Base-by-base conservation (phyloP, 2,888 invertebrate species). In the Arenicola marina region DNA sequence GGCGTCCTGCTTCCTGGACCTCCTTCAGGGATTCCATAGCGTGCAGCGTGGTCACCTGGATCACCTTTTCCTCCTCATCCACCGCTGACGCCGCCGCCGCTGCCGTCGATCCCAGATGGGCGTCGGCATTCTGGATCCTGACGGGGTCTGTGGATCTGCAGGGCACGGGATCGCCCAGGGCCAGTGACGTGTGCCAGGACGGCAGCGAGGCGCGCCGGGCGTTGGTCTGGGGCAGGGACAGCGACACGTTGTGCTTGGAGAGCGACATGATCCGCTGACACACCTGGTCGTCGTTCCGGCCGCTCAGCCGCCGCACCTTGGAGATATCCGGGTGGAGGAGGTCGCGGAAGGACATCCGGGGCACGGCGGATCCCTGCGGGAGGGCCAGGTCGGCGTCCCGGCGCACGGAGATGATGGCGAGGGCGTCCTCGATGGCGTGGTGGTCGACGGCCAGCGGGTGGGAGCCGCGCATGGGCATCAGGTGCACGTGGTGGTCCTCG, bases 391-490 rank as follows among this genome's bases (percentile, higher is more conserved):
- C 54, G 11, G 7, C 7, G 54, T 53, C 54, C 11, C 29, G 7
- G 28, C 29, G 18, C 21, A 53, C 54, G 21, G 54, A 53, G 31
- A 53, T 21, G 21, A 53, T 53, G 11, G 54, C 7, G 11, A 53
- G 54, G 11, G 54, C 31, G 21, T 53, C 31, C 29, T 53, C 54
- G 7, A 53, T 29, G 11, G 21, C 54, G 21, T 53, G 54, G 32
- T 53, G 54, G 11, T 53, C 54, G 4, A 53, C 21, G 11, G 7
- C 15, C 7, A 53, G 15, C 11, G 54, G 29, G 7, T 53, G 7
- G 31, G 18, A 4, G 11, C 54, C 28, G 11, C 18, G 7, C 11
- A 53, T 21, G 31, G 54, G 54, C 11, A 7, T 11, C 21, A 53
- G 7, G 21, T 11, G 7, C 7, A 15, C 15, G n/a, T n/a, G n/a